These are phyloP conservation scores for Otolemur crassicaudatus DNA, from an alignment of 2,797 vertebrate genomes.

Conservation along the genomic window DNA sequence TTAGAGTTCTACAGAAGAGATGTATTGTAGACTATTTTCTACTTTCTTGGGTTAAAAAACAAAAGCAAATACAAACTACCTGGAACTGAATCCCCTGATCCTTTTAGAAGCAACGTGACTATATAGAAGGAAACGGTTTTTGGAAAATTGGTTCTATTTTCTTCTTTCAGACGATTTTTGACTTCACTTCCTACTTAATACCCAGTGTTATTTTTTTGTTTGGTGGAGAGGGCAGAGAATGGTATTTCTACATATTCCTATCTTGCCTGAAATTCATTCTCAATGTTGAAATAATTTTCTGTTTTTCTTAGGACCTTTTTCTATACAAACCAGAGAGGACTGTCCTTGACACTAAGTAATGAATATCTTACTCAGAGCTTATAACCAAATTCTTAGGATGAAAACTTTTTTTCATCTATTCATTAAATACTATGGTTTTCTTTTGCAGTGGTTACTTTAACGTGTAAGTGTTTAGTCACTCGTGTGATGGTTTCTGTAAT, in stretches of 20 bases:
- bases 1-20: background rate
- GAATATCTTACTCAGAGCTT: background rate
- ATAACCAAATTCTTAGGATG: background rate
- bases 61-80: background rate
- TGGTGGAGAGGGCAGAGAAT: fast-evolving
- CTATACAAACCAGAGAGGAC: background rate
- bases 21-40: background rate
- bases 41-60: background rate
- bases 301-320: background rate
- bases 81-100: background rate
- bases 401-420: background rate
- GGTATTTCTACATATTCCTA: background rate
- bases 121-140: background rate
- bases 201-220: background rate
- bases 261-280: background rate
- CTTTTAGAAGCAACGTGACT: background rate
- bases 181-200: background rate
- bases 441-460: background rate
- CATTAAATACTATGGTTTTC: background rate
- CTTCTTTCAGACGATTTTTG: background rate
- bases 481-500: background rate
- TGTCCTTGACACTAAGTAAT: background rate
- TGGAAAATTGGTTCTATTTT: background rate
- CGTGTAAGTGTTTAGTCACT: background rate
- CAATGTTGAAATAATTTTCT: background rate